phyloP scores from a whole-genome alignment of 2,888 invertebrate species.

The Panopea generosa region DNA sequence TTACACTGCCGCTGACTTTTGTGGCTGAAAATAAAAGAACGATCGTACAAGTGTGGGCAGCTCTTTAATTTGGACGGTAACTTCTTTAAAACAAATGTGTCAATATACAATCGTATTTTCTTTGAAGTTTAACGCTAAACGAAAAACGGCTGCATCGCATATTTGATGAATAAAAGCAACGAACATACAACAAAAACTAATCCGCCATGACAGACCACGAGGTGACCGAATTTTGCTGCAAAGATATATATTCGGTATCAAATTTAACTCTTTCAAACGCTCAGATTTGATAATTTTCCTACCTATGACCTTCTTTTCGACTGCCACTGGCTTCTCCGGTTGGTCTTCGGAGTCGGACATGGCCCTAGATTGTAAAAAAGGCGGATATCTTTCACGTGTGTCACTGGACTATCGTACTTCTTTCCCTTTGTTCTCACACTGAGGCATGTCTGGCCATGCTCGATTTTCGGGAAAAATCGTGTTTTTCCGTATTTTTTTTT shows the following conservation, averaged over 20 bases:
- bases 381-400: conserved; percentile 73
- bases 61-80: no score
- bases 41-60: no score
- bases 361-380: conserved; percentile 85
- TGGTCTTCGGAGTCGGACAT: conserved; percentile 98
- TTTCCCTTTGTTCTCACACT: conserved; percentile 72
- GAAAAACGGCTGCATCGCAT: no score
- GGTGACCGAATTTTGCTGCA: conserved; percentile 8
- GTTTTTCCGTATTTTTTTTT: no score
- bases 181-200: no score
- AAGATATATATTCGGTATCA: conserved; percentile 1
- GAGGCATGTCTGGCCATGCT: conserved; percentile 12
- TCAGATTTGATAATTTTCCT: no score
- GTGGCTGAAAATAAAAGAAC: conserved; percentile 76
- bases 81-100: no score
- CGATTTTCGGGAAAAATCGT: no score
- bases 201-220: conserved; percentile 38
- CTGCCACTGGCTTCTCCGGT: conserved; percentile 88
- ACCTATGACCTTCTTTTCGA: conserved; percentile 89
- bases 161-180: no score
- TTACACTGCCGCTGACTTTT: conserved; percentile 97
- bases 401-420: conserved; percentile 71
- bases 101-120: no score
- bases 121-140: no score
- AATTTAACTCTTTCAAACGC: background rate